phyloP scores from a whole-genome alignment of 2,888 invertebrate genomes.

The Caenorhabditis macrosperma region DNA sequence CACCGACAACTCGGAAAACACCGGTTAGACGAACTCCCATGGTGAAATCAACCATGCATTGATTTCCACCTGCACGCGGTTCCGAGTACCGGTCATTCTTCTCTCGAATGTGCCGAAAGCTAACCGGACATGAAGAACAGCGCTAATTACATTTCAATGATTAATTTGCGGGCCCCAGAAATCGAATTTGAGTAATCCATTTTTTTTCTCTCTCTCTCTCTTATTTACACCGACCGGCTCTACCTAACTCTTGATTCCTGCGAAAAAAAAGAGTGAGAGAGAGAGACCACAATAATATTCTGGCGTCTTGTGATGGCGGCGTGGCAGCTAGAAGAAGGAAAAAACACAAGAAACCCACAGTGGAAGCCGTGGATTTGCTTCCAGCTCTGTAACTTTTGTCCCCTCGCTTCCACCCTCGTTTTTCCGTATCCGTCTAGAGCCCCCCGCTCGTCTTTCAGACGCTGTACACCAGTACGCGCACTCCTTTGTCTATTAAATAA shows the following conservation, averaged over 20 bases:
- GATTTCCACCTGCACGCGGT: conserved; percentile 20
- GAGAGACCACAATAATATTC: conserved; percentile 54
- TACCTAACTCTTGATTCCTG: conserved; percentile 44
- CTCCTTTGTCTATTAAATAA: conserved; percentile 49
- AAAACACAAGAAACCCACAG: conserved; percentile 11
- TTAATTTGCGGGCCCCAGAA: conserved; percentile 45
- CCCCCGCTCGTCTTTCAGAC: conserved; percentile 4
- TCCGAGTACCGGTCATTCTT: conserved; percentile 1
- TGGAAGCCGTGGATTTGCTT: conserved; percentile 26
- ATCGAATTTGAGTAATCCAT: conserved; percentile 37
- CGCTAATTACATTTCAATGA: conserved; percentile 27
- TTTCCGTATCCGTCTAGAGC: neutral
- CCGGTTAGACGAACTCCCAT: neutral
- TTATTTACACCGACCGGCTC: conserved; percentile 38
- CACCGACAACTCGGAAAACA: no score
- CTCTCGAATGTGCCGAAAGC: neutral
- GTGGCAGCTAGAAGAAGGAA: conserved; percentile 20
- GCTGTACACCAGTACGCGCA: conserved; percentile 8
- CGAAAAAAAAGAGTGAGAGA: conserved; percentile 22
- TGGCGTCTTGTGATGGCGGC: conserved; percentile 35
- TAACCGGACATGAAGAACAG: conserved; percentile 7
- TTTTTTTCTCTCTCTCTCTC: conserved; percentile 9
- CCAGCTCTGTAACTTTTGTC: conserved; percentile 31
- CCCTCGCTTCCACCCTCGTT: conserved; percentile 4
- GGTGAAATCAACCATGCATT: neutral